Base-by-base conservation (phyloP, 2,797 vertebrate species). In the Poeciliopsis gracilis region DNA sequence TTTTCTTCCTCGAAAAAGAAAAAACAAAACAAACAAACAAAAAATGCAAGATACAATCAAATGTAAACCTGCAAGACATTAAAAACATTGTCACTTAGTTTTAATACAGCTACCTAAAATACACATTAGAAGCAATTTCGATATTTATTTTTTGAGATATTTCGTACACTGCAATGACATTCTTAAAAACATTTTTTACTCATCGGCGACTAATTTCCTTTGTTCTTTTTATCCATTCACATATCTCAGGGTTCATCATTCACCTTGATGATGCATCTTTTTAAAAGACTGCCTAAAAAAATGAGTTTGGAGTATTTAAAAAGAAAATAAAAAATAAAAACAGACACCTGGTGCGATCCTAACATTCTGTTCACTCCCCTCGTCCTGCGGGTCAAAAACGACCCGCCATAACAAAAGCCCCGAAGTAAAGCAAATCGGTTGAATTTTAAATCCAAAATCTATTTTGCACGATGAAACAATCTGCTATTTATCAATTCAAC, bases 141-240 rank as follows among this genome's bases (percentile, higher is more conserved):
- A 94, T 95, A 93, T 93, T 93, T 88, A 88, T 93, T 93, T 93
- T 94, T 89, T 91, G 92, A 94, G 94, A 94, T 95, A 95, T 95
- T 95, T 96, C 94, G 93, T 95, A 96, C 96, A 96, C 96, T 95
- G 95, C 96, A 96, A 95, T 93, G 95, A 95, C 93, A 95, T 94
- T 94, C 91, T 93, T 93, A 76, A 94, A 94, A 84, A 92, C 86
- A 82, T 88, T 88, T 87, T 47, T 87, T 85, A 88, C 89, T 89
- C 90, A 90, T 88, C 88, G 90, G 89, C 85, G 89, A 89, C 91
- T 93, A 86, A 86, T 85, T 53, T 89, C 67, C 85, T 87, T 90
- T 90, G 67, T 90, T 84, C 69, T 82, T 90, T 67, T 88, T 81
- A 90, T 80, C 90, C 93, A 91, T 96, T 96, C 95, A 96, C 96